Percentiles rank a stretch among this genome's conserved stretches.
Evolutionary conservation across 1,140 invertebrate genomes (phyloP).

Genomic region (Caerostris extrusa): DNA sequence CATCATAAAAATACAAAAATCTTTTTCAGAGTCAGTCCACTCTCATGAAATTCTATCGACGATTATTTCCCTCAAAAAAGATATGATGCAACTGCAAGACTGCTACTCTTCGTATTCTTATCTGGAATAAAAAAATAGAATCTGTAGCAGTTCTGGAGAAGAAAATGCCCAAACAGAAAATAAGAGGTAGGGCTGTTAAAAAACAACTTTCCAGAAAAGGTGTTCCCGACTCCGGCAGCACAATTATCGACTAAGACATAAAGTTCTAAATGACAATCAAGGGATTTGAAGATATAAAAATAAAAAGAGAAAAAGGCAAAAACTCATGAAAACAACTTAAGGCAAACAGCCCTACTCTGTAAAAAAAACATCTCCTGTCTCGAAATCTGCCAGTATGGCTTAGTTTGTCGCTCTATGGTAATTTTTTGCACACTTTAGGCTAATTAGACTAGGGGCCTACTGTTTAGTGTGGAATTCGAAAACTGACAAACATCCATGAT

Average conservation of each 20-base stretch:
- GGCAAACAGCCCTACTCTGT: too few species aligned
- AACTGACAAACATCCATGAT: too few species aligned
- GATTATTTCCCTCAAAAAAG: slow-evolving; percentile 6
- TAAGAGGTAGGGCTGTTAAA: slow-evolving; percentile 17
- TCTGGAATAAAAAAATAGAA: not conserved
- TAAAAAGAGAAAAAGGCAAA: not conserved
- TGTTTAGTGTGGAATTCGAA: too few species aligned
- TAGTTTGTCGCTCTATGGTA: too few species aligned
- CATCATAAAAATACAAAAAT: slow-evolving; percentile 27
- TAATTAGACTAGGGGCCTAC: too few species aligned
- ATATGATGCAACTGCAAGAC: slow-evolving; percentile 12
- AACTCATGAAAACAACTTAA: slow-evolving; percentile 55
- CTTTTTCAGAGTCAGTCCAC: not conserved
- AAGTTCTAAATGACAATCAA: slow-evolving; percentile 67
- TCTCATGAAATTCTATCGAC: not conserved
- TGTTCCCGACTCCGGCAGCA: slow-evolving; percentile 27
- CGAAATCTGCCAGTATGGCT: too few species aligned
- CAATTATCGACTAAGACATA: slow-evolving; percentile 62
- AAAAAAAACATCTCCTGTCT: too few species aligned
- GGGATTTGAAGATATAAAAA: slow-evolving; percentile 51
- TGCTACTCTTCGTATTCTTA: not conserved
- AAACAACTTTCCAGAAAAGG: slow-evolving; percentile 19
- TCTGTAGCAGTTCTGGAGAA: not conserved
- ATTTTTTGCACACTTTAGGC: too few species aligned
- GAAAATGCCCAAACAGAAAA: slow-evolving; percentile 5